These are phyloP conservation scores for Physella acuta DNA, from an alignment of 1,140 invertebrate genomes.

Conservation along the genomic window DNA sequence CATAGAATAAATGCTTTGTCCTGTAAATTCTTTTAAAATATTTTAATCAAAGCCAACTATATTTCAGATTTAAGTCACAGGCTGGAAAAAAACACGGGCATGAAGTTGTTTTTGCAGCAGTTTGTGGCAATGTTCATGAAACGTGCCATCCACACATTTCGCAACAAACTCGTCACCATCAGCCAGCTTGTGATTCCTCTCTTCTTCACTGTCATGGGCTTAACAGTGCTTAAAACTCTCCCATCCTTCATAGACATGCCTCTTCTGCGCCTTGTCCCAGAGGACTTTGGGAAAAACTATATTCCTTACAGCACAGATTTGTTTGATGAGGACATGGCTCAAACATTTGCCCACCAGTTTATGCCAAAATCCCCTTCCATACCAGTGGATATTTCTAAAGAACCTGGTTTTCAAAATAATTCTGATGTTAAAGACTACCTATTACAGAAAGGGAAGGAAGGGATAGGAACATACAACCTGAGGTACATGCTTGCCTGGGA, in stretches of 20 bases:
- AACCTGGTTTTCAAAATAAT: constrained; percentile 29
- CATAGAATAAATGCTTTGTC: too few species aligned
- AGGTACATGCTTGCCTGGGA: constrained; percentile 45
- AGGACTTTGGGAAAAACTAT: constrained; percentile 42
- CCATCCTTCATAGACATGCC: constrained; percentile 53
- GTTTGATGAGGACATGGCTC: constrained; percentile 4
- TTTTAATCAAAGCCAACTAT: too few species aligned
- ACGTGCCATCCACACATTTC: constrained; percentile 53
- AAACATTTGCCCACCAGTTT: constrained; percentile 39
- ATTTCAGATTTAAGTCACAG: background rate
- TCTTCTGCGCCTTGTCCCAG: constrained; percentile 44
- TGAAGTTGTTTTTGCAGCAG: constrained; percentile 48
- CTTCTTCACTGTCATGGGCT: constrained; percentile 54
- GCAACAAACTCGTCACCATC: constrained; percentile 54
- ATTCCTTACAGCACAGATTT: constrained; percentile 37
- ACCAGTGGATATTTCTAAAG: constrained; percentile 32
- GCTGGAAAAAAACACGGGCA: constrained; percentile 32
- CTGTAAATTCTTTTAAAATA: too few species aligned
- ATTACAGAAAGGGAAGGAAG: constrained; percentile 36
- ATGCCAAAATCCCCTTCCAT: constrained; percentile 15
- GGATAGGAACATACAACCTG: constrained; percentile 43
- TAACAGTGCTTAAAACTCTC: constrained; percentile 57
- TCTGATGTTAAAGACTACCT: constrained; percentile 40
- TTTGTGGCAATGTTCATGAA: constrained; percentile 61
- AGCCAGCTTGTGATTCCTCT: constrained; percentile 58